phyloP scores from a whole-genome alignment of 2,113 vertebrate genomes.

The Spheniscus mendiculus region DNA sequence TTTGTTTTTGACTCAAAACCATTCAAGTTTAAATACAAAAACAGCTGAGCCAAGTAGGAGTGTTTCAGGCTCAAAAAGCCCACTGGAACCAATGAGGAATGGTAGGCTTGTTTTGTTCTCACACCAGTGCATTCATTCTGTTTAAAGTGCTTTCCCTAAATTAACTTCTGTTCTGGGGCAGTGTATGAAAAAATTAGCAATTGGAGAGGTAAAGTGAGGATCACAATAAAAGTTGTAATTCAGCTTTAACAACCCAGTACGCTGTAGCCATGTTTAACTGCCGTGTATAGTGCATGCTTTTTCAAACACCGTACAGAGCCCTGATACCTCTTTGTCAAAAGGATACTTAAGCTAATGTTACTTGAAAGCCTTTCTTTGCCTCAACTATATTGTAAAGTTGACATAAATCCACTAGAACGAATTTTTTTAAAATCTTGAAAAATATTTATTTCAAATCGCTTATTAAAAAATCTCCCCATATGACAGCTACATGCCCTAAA shows the following conservation, averaged over 20 bases:
- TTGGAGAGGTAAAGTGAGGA: neutral
- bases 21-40: conserved; percentile 21
- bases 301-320: neutral
- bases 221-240: neutral
- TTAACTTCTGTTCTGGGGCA: neutral
- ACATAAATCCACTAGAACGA: neutral
- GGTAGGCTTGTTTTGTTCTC: conserved; percentile 6
- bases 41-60: neutral
- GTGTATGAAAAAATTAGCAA: neutral
- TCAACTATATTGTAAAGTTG: neutral
- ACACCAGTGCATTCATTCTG: neutral
- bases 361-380: neutral
- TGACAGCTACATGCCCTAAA: neutral
- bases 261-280: neutral
- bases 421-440: neutral
- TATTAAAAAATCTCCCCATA: neutral
- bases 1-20: conserved; percentile 13
- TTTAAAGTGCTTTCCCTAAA: neutral
- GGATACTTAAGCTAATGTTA: neutral
- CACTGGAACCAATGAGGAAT: neutral
- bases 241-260: neutral
- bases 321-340: neutral
- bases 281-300: neutral
- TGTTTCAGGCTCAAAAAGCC: neutral
- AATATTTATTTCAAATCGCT: neutral